Evolutionary conservation across 2,113 vertebrate species (phyloP).

Genomic region (Electrona antarctica): DNA sequence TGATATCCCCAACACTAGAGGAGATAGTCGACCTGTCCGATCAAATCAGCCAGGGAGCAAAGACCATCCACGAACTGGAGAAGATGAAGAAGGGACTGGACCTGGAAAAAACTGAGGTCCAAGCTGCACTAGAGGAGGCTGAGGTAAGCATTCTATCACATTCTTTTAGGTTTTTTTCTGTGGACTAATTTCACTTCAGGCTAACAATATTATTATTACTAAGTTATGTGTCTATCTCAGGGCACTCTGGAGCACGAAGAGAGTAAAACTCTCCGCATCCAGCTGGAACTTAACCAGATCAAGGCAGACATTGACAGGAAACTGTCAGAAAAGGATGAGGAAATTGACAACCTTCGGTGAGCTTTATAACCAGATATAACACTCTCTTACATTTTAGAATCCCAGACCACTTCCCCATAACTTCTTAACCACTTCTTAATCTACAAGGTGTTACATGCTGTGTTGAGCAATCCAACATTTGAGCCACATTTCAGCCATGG

Average conservation of each 20-base stretch:
- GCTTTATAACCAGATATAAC: constrained; percentile 11
- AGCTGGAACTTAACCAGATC: constrained; percentile 91
- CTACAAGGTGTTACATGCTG: not conserved
- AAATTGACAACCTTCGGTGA: constrained; percentile 89
- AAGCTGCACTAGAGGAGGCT: constrained; percentile 92
- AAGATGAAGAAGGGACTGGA: constrained; percentile 92
- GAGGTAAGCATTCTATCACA: constrained; percentile 78
- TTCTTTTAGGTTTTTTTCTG: not conserved
- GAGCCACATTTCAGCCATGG: not conserved
- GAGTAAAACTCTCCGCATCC: constrained; percentile 90
- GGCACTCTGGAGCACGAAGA: constrained; percentile 93
- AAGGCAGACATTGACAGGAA: constrained; percentile 92
- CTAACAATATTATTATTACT: not conserved
- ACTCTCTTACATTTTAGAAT: not conserved
- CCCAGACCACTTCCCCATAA: not conserved
- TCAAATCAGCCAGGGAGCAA: constrained; percentile 87
- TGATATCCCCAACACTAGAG: constrained; percentile 73
- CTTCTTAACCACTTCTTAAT: not conserved
- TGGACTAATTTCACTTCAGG: not conserved
- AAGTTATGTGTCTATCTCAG: constrained; percentile 63
- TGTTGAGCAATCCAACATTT: not conserved
- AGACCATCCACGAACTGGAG: constrained; percentile 93
- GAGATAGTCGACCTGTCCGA: constrained; percentile 92
- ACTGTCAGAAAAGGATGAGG: constrained; percentile 91
- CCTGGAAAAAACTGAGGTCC: constrained; percentile 89